Evolutionary conservation across 2,888 invertebrate genomes (phyloP), one percentile per base, ranked within the genome.

Genomic region (Cordylochernes scorpioides): DNA sequence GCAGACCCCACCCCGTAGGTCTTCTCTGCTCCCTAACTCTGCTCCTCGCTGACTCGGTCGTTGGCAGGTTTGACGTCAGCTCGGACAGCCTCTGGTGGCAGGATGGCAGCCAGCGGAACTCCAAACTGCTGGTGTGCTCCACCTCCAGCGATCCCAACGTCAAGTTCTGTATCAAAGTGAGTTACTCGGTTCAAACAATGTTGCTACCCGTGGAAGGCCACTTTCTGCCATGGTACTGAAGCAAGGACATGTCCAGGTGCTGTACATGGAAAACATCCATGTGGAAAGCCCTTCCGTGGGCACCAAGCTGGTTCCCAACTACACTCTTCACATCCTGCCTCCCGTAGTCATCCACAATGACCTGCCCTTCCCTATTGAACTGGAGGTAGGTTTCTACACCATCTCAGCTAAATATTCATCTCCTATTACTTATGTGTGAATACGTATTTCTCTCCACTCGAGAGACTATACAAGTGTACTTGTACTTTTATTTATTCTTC

Each of bases 71-170:
- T 47, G 65, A 68, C 44, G 63, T 68, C 8, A 68, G 71, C 16
- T 64, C 65, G 1, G 62, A 62, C 33, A 68, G 70, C 2, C 63
- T 75, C 24, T 74, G 71, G 68, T 77, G 75, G 75, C 67, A 65
- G 54, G 73, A 75, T 40, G 65, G 65, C 1, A 62, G 68, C 41
- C 54, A 68, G 34, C 69, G 67, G 25, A 59, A 59, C 1, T 60
- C 67, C 1, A 63, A 65, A 33, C 67, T 70, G 44, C 55, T 72
- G 40, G 60, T 63, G 33, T 77, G 75, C 46, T 60, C 61, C 4
- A 62, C 68, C 4, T 67, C 68, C 46, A 60, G 57, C 7, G 61
- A 60, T 6, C 58, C 58, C 0, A 64, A 65, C 33, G 50, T 58
- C 13, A 61, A 63, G 26, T 62, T 67, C 16, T 65, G 68, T 8